Percentiles rank a stretch among this genome's conserved stretches.
Conservation (phyloP, 2,797 vertebrate species). For the Melanotaenia maccullochi region DNA sequence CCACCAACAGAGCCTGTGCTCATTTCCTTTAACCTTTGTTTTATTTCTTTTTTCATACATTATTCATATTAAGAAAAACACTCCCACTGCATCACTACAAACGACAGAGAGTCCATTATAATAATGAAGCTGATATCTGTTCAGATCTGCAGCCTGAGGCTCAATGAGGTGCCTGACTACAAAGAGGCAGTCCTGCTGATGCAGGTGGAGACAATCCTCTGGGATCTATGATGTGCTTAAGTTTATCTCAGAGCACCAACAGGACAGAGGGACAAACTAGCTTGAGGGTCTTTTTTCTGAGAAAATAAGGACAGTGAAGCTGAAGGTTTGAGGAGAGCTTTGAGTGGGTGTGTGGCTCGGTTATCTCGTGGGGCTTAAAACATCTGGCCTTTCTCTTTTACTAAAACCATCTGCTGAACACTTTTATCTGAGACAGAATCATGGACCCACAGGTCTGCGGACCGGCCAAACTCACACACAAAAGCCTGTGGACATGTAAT, state of each 20-base stretch:
- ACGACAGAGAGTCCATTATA: not conserved
- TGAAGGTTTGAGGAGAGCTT: not conserved
- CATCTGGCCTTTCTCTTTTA: slow-evolving; percentile 67
- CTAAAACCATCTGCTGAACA: slow-evolving; percentile 71
- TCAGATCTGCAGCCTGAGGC: slow-evolving; percentile 37
- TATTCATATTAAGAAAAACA: not conserved
- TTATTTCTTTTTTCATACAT: not conserved
- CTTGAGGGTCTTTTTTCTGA: slow-evolving; percentile 29
- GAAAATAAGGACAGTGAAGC: slow-evolving; percentile 17
- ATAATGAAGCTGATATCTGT: slow-evolving; percentile 13
- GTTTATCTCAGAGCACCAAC: slow-evolving; percentile 26
- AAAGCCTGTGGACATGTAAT: slow-evolving; percentile 23
- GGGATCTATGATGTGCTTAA: slow-evolving; percentile 21
- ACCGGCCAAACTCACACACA: slow-evolving; percentile 6
- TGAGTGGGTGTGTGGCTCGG: slow-evolving; percentile 34
- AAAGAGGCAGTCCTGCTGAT: not conserved
- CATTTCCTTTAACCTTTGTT: not conserved
- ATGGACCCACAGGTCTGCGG: slow-evolving; percentile 4
- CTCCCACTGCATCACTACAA: not conserved
- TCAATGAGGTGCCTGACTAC: slow-evolving; percentile 3
- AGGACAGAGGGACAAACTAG: slow-evolving; percentile 19
- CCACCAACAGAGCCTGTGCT: not conserved
- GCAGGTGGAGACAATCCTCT: slow-evolving; percentile 22
- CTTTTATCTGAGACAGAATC: slow-evolving; percentile 44
- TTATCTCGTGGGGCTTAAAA: slow-evolving; percentile 60